Base-by-base conservation (phyloP, 2,113 vertebrate genomes). In the Halichoeres trimaculatus region DNA sequence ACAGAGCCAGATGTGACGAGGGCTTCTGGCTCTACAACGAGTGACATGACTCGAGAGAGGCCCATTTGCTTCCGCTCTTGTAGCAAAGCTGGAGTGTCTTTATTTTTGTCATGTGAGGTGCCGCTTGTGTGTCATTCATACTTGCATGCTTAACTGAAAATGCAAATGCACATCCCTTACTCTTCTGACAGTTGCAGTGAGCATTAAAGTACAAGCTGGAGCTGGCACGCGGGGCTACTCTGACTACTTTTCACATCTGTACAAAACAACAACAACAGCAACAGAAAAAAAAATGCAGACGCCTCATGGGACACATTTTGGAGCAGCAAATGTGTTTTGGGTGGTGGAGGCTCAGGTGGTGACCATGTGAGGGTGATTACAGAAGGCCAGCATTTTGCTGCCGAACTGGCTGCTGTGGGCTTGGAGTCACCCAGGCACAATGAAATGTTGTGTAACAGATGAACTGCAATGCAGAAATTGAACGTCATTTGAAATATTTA, bases 1-100 rank as follows among this genome's bases (percentile, higher is more conserved):
- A 65, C 53, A 57, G 11, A 34, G 58, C 67, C 85, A 90, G 89
- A 91, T 91, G 90, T 90, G 86, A 85, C 35, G 69, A 78, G 83
- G 14, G 62, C 76, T 87, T 54, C 84, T 83, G 88, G 74, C 84
- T 61, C 70, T 61, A 59, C 69, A 74, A 82, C 80, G 81, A 71
- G 80, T 78, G 77, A 76, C 80, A 81, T 57, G 48, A 61, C 67
- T 64, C 26, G 55, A 81, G 80, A 67, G 45, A 53, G 61, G 24
- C 63, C 76, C 45, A 47, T 87, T 81, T 81, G 54, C 60, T 85
- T 30, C 50, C 34, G 70, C 74, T 59, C 53, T 56, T 70, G 40
- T 58, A 54, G 26, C 17, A 68, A 55, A 59, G 30, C 62, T 56
- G 60, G 20, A 35, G 16, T 66, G 16, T 34, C 34, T 73, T 41